Evolutionary conservation across 2,797 vertebrate genomes (phyloP).

Genomic region (Crenuchus spilurus): DNA sequence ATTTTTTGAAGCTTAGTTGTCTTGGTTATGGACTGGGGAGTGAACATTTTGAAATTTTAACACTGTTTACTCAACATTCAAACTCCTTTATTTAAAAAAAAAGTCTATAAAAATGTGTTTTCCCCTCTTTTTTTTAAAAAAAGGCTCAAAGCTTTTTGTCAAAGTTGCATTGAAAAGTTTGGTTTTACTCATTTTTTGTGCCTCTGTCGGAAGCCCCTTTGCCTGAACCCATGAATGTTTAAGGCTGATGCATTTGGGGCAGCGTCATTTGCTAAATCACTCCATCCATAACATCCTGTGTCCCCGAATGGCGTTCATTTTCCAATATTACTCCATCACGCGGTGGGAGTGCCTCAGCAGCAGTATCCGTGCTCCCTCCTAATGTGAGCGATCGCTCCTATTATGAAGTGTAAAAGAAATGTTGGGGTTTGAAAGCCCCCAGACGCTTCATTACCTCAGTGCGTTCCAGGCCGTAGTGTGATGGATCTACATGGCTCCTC

Average conservation of each 20-base stretch:
- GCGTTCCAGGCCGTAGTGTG: constrained; percentile 58
- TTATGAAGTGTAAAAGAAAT: constrained; percentile 59
- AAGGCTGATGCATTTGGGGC: constrained; percentile 27
- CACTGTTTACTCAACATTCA: too few relatives aligned
- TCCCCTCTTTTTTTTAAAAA: too few relatives aligned
- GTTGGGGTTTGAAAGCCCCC: constrained; percentile 53
- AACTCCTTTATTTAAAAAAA: too few relatives aligned
- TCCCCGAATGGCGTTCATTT: constrained; percentile 69
- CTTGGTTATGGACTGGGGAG: too few relatives aligned
- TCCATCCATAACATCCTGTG: constrained; percentile 47
- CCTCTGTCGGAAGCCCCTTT: background rate
- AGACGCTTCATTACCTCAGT: constrained; percentile 70
- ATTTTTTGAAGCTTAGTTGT: too few relatives aligned
- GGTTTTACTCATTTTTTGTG: background rate
- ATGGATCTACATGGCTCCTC: constrained; percentile 64
- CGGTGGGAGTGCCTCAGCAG: constrained; percentile 34
- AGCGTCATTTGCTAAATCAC: constrained; percentile 48
- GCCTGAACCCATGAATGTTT: constrained; percentile 5
- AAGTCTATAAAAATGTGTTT: too few relatives aligned
- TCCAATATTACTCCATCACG: constrained; percentile 44
- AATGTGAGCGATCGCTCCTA: constrained; percentile 61
- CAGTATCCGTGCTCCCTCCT: constrained; percentile 24
- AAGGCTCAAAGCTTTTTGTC: background rate
- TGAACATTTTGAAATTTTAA: too few relatives aligned
- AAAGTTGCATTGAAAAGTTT: constrained; percentile 10